Conservation (phyloP, 2,888 invertebrate species). For the Parelbella ahira region DNA sequence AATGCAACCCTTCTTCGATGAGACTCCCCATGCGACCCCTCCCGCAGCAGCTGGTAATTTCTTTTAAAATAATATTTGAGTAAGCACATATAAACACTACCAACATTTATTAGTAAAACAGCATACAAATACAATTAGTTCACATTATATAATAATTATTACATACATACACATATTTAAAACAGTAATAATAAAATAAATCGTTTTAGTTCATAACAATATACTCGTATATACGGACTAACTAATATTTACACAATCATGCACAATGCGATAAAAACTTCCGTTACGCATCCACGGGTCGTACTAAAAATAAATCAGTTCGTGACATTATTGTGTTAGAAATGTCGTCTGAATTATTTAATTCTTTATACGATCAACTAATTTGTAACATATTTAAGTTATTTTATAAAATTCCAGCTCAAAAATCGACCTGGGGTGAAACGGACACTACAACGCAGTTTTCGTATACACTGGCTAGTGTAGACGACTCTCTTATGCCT, state of each 20-base stretch:
- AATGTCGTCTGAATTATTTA: conserved; percentile 51
- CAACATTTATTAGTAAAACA: too few relatives aligned
- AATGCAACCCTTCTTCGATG: conserved; percentile 75
- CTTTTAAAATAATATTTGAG: too few relatives aligned
- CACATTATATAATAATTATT: too few relatives aligned
- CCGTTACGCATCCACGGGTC: conserved; percentile 38
- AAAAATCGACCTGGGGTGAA: conserved; percentile 69
- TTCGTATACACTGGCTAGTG: conserved; percentile 59
- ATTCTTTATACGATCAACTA: conserved; percentile 46
- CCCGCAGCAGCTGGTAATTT: conserved; percentile 63
- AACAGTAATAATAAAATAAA: too few relatives aligned
- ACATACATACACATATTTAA: too few relatives aligned
- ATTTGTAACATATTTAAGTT: conserved; percentile 47
- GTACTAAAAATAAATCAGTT: conserved; percentile 33
- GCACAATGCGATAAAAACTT: conserved; percentile 62
- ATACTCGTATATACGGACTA: too few relatives aligned
- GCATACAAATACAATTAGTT: conserved; percentile 14
- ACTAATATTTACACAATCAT: too few relatives aligned
- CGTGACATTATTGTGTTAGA: conserved; percentile 38
- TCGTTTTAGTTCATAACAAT: too few relatives aligned
- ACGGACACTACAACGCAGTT: conserved; percentile 57
- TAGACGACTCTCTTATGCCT: conserved; percentile 52
- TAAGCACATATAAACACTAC: too few relatives aligned
- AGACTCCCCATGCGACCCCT: conserved; percentile 74
- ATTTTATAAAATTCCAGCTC: conserved; percentile 66